phyloP scores from a whole-genome alignment of 2,888 invertebrate genomes.

The Rotaria magnacalcarata region DNA sequence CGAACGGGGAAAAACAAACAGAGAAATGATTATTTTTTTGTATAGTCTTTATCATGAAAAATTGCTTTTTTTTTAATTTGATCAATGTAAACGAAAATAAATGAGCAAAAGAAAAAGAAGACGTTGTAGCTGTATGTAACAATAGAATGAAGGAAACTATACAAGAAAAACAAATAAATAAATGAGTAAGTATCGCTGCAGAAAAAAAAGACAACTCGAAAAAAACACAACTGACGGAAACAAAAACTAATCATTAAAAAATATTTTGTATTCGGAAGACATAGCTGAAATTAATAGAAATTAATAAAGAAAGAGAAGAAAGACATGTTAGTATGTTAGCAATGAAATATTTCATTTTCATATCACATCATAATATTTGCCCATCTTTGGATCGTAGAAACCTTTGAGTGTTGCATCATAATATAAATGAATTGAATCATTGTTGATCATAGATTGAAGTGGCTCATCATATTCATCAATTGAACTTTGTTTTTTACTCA shows the following conservation, averaged over 20 bases:
- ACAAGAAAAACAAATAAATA: neutral
- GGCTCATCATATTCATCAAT: neutral
- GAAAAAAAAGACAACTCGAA: too few relatives aligned
- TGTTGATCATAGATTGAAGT: neutral
- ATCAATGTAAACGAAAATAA: neutral
- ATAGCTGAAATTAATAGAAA: neutral
- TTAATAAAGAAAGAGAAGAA: neutral
- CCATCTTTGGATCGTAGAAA: neutral
- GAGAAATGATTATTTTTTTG: neutral
- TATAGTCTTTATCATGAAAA: neutral
- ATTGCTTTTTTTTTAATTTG: neutral
- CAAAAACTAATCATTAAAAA: too few relatives aligned
- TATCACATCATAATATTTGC: neutral
- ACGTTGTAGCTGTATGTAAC: too few relatives aligned
- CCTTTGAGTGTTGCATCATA: neutral
- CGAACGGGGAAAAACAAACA: neutral
- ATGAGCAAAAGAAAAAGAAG: neutral
- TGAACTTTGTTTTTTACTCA: neutral
- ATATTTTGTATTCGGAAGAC: neutral
- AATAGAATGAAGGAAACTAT: too few relatives aligned
- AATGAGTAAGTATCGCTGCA: neutral
- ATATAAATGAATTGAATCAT: neutral
- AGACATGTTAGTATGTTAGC: too few relatives aligned
- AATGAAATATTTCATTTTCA: neutral
- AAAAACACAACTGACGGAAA: too few relatives aligned